These are phyloP conservation scores for Agriotes lineatus DNA, from an alignment of 2,888 invertebrate genomes.

Conservation along the genomic window DNA sequence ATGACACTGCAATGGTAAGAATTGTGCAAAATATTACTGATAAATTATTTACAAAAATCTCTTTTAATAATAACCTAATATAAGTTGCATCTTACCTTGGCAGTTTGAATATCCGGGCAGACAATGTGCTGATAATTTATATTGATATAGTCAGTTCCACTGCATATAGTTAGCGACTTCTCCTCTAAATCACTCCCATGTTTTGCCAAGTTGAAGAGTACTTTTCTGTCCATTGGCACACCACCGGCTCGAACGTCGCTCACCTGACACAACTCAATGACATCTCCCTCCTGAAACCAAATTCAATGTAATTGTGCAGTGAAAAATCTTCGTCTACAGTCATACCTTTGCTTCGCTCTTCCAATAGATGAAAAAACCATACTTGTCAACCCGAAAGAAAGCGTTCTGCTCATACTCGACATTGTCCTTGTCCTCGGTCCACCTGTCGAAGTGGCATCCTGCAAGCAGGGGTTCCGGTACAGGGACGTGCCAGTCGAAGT, in stretches of 20 bases:
- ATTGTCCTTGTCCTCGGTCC: constrained; percentile 98
- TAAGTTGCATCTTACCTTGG: constrained; percentile 92
- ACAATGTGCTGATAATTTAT: constrained; percentile 98
- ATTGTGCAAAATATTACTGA: too few species aligned
- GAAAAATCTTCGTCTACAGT: too few species aligned
- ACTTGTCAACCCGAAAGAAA: constrained; percentile 94
- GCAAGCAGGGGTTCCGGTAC: constrained; percentile 88
- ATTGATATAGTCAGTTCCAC: constrained; percentile 98
- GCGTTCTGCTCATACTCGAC: constrained; percentile 90
- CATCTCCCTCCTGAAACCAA: constrained; percentile 91
- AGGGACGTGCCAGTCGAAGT: constrained; percentile 98
- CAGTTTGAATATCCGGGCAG: constrained; percentile 91
- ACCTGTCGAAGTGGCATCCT: constrained; percentile 95
- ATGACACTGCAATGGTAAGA: too few species aligned
- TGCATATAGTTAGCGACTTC: constrained; percentile 95
- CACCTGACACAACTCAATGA: constrained; percentile 98
- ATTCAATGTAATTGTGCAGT: background rate
- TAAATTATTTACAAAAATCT: too few species aligned
- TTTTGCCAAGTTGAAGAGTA: constrained; percentile 82
- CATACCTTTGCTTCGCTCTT: constrained; percentile 94
- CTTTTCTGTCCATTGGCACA: constrained; percentile 90
- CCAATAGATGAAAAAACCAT: constrained; percentile 99
- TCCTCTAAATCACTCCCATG: constrained; percentile 88
- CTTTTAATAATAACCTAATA: too few species aligned
- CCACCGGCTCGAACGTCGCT: constrained; percentile 96